These are phyloP conservation scores for Psilanteris sp. DNA, from an alignment of 1,140 invertebrate species.

Conservation along the genomic window DNA sequence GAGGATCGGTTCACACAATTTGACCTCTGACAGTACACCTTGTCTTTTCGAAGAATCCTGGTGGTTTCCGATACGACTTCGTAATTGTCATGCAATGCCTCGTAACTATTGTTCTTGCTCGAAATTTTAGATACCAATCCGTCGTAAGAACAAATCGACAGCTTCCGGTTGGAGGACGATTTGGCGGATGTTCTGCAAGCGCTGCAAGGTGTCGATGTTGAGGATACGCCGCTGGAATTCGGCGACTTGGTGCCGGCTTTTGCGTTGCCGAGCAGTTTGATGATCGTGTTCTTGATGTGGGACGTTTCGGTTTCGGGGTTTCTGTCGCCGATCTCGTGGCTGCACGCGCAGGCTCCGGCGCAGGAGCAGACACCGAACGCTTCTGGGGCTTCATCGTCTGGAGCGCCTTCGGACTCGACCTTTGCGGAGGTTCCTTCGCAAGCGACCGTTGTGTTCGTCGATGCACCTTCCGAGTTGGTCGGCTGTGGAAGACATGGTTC, in stretches of 20 bases:
- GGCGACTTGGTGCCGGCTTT: conserved; percentile 37
- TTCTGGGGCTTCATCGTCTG: conserved; percentile 18
- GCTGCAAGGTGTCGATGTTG: conserved; percentile 49
- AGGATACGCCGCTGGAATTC: conserved; percentile 53
- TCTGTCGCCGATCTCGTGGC: conserved; percentile 14
- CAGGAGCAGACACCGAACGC: conserved; percentile 66
- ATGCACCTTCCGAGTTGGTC: conserved; percentile 66
- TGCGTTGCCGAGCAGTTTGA: conserved; percentile 63
- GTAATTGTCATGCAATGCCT: conserved; percentile 66
- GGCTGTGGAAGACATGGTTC: conserved; percentile 69
- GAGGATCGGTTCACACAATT: conserved; percentile 19
- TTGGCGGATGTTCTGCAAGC: conserved; percentile 32
- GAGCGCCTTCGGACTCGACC: not conserved
- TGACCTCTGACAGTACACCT: conserved; percentile 3
- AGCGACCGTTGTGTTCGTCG: conserved; percentile 61
- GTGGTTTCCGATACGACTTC: conserved; percentile 66
- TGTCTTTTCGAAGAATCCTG: conserved; percentile 50
- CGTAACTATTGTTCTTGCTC: conserved; percentile 63
- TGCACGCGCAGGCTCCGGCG: conserved; percentile 75
- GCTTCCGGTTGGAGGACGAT: conserved; percentile 42
- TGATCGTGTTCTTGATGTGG: conserved; percentile 57
- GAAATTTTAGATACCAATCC: conserved; percentile 65
- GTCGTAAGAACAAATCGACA: conserved; percentile 67
- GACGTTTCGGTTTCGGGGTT: conserved; percentile 5
- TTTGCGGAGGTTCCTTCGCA: conserved; percentile 48